Evolutionary conservation across 1,140 invertebrate species (phyloP), one percentile per base, ranked within the genome.

Genomic region (Epicauta chinensis): DNA sequence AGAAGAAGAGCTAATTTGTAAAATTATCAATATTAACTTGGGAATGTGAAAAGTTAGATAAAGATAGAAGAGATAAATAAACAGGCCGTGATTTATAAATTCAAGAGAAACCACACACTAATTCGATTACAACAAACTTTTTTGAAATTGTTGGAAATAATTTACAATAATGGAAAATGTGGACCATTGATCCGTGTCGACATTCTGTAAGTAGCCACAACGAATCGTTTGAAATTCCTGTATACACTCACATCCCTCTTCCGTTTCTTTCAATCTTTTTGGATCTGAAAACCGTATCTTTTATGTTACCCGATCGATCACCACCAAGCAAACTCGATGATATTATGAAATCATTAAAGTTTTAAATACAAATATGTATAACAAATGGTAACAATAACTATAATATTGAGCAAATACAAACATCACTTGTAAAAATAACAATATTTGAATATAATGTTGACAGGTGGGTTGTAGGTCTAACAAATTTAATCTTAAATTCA

Each of bases 401-500:
- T 44, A 49, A 53, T 54, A 58, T 55, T 54, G 56, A 47, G 42
- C 52, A 58, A 58, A 58, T 34, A 58, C 56, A 56, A 61, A 55
- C 53, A 60, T 54, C 51, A 57, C 51, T 58, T 53, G 58, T 56
- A 64, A 67, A 65, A 66, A 67, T 63, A 65, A 66, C 61, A 66
- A 67, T 66, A 67, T 67, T 66, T 64, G 62, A 59, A 49, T 40
- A 53, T 51, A 53, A 56, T 63, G 65, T 64, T 64, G 65, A 66
- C 64, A 67, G 64, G 62, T 67, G 59, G 60, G 63, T 61, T 48
- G 63, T 64, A 63, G 60, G 56, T 65, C 62, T 60, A 67, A 66
- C 65, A 66, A 67, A 67, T 67, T 67, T 67, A 67, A 67, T 67
- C 65, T 67, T 66, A 65, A 67, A 67, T 67, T 67, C 64, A 67